phyloP scores from a whole-genome alignment of 2,797 vertebrate species.

The Crypturellus tataupa region DNA sequence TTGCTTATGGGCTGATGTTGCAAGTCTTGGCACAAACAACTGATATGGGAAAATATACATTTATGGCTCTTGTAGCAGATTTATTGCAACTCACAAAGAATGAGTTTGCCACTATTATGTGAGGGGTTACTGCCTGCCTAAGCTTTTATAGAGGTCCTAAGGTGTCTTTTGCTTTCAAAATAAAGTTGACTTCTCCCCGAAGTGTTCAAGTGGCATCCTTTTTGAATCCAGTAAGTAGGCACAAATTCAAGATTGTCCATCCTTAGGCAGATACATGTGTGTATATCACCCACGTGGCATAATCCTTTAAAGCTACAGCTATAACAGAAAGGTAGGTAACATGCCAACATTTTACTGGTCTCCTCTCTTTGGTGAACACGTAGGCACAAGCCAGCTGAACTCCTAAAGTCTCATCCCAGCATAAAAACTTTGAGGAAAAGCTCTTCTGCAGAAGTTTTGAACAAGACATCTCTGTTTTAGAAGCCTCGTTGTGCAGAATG shows the following conservation, averaged over 20 bases:
- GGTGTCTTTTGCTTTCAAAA: neutral
- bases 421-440: neutral
- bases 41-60: neutral
- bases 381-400: neutral
- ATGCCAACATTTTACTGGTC: slow-evolving; percentile 18
- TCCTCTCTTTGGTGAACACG: neutral
- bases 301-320: neutral
- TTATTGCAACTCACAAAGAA: neutral
- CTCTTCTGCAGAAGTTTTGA: neutral
- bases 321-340: neutral
- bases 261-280: neutral
- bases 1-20: neutral
- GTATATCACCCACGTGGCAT: neutral
- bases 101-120: neutral
- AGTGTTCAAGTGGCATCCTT: neutral
- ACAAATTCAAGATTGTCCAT: neutral
- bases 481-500: neutral
- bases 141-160: neutral
- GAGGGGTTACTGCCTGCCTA: neutral
- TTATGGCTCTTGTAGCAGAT: neutral
- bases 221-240: neutral
- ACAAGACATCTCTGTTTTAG: neutral
- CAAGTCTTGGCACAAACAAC: neutral
- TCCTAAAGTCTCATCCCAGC: neutral
- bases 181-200: neutral